A percentile compares a stretch with the other conserved stretches of the same genome.
Conservation (phyloP, 1,140 invertebrate genomes). For the Drosophila neocordata region DNA sequence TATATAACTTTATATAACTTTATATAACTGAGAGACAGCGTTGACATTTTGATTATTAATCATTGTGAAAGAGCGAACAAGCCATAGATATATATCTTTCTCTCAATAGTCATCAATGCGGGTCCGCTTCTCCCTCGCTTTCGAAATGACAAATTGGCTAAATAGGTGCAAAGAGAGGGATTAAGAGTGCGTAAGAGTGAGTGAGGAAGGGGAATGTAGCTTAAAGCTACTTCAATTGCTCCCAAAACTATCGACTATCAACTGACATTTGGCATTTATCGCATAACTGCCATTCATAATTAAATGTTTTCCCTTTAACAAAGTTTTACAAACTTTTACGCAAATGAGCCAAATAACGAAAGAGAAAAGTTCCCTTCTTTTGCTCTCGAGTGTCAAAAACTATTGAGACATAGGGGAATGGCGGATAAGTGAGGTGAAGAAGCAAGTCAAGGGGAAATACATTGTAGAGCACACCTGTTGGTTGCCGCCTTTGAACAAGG, state of each 20-base stretch:
- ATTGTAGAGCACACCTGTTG: constrained; percentile 63
- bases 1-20: too few relatives aligned
- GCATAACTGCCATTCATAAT: constrained; percentile 23
- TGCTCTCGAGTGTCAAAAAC: constrained; percentile 47
- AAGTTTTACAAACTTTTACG: constrained; percentile 52
- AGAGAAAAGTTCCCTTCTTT: constrained; percentile 21
- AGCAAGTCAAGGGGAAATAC: constrained; percentile 4
- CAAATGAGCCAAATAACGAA: constrained; percentile 66
- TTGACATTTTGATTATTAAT: constrained; percentile 81
- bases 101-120: constrained; percentile 57
- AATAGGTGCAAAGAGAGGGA: constrained; percentile 2
- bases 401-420: constrained; percentile 31
- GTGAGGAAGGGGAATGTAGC: too few relatives aligned
- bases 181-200: too few relatives aligned
- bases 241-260: background rate
- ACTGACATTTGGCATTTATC: background rate
- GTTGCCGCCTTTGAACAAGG: background rate
- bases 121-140: constrained; percentile 42
- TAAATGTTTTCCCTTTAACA: constrained; percentile 12
- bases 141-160: constrained; percentile 53
- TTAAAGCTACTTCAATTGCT: too few relatives aligned
- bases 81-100: constrained; percentile 27
- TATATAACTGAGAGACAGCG: constrained; percentile 64
- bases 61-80: constrained; percentile 37
- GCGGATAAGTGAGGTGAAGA: too few relatives aligned